Evolutionary conservation across 2,113 vertebrate species (phyloP).

Genomic region (Probosciger aterrimus): DNA sequence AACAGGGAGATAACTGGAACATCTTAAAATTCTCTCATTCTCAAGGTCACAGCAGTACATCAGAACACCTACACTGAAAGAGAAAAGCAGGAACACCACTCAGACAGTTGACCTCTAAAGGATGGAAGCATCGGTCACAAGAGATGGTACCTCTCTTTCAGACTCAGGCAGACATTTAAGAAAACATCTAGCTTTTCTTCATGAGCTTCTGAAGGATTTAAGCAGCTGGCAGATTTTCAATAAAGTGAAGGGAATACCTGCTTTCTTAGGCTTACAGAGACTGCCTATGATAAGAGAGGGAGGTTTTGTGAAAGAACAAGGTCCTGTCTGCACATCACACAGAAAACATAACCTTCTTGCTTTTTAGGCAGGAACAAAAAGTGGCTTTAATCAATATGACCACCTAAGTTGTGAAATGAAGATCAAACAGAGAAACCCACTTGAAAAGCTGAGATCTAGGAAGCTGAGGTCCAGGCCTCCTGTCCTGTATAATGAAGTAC

Average conservation of each 20-base stretch:
- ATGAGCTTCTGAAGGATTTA: neutral
- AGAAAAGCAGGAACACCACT: neutral
- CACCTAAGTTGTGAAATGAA: neutral
- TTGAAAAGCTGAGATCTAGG: neutral
- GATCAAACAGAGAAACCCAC: neutral
- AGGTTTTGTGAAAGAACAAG: neutral
- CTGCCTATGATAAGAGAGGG: neutral
- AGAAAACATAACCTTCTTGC: neutral
- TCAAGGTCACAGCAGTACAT: neutral
- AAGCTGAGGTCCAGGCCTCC: neutral
- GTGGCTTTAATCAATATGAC: neutral
- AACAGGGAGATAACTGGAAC: neutral
- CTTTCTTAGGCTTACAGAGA: neutral
- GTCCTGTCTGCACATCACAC: neutral
- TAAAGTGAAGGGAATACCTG: neutral
- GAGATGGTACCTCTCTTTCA: neutral
- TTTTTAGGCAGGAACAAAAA: neutral
- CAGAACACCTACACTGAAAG: neutral
- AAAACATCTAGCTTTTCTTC: neutral
- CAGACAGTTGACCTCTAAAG: neutral
- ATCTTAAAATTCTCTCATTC: neutral
- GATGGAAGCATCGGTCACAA: fast-evolving
- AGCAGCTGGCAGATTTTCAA: neutral
- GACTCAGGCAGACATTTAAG: neutral
- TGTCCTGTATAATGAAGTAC: neutral